Base-by-base conservation (phyloP, 2,797 vertebrate genomes). In the Nannoperca australis region DNA sequence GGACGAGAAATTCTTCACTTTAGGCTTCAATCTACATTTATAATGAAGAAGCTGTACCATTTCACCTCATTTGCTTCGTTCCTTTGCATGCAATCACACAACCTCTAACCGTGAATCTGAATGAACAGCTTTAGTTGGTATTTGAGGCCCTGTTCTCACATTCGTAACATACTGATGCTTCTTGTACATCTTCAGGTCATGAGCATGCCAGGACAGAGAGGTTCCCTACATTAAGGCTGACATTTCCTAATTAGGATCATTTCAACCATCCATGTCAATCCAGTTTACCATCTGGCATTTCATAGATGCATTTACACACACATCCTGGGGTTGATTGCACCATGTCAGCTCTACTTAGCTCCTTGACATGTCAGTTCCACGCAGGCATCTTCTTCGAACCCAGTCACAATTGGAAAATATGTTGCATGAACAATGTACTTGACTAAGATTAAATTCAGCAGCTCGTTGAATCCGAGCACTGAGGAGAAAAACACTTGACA, bases 231-330 rank as follows among this genome's bases (percentile, higher is more conserved):
- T 51, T 70, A 54, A n/a, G 22, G 27, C 51, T 83, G 67, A 88
- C 75, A 81, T 86, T 91, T 89, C 82, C 87, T 84, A 55, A 89
- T 89, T 82, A 85, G 20, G 58, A 85, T 91, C 49, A 86, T 71
- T 90, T 89, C 84, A 74, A 62, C 55, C 78, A 87, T 84, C 68
- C 42, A 22, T 45, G 90, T 92, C 88, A 82, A 22, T 47, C 17
- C 79, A 65, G 44, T 78, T 88, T 75, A 88, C 71, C 60, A 56
- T 32, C 51, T 83, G 75, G 70, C 76, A 83, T 72, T 65, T 92
- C 80, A 79, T 55, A 64, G 75, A 38, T 54, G 68, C 30, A 42
- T 69, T 75, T 14, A 54, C 45, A 61, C 70, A 73, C 65, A 61
- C 61, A 40, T 76, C 65, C 65, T 72, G 51, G 54, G 60, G 53